Evolutionary conservation across 2,113 vertebrate genomes (phyloP).

Genomic region (Onychostoma macrolepis): DNA sequence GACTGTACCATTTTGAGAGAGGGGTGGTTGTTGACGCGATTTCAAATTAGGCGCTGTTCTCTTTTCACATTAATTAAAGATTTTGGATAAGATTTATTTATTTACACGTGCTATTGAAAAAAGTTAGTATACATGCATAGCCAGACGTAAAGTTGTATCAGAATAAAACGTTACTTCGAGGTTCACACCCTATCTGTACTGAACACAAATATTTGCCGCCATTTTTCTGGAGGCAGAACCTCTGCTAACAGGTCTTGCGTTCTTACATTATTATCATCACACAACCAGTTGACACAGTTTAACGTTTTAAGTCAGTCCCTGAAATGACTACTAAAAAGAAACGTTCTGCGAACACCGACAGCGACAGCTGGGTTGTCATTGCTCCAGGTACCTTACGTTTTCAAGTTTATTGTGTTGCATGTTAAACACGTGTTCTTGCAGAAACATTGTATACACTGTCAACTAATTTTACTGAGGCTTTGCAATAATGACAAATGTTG

Average conservation of each 20-base stretch:
- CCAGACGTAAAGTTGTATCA: background rate
- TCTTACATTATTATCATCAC: background rate
- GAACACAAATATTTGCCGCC: conserved; percentile 49
- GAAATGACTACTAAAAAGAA: conserved; percentile 76
- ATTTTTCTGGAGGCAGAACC: conserved; percentile 41
- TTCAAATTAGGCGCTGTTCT: background rate
- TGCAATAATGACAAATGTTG: background rate
- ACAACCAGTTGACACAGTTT: background rate
- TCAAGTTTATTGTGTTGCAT: background rate
- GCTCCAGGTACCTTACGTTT: conserved; percentile 64
- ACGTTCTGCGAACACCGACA: conserved; percentile 59
- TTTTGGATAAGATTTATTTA: background rate
- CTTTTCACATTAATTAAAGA: background rate
- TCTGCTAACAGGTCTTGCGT: background rate
- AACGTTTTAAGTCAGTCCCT: background rate
- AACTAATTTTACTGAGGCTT: background rate
- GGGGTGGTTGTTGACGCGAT: background rate
- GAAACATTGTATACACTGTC: background rate
- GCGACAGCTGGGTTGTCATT: conserved; percentile 75
- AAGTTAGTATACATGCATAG: background rate
- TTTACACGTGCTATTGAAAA: fast-evolving
- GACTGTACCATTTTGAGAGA: conserved; percentile 44
- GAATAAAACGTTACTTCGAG: background rate
- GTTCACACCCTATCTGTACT: background rate
- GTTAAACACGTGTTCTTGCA: background rate